phyloP scores from a whole-genome alignment of 1,140 invertebrate genomes.

The Papilio helenus region DNA sequence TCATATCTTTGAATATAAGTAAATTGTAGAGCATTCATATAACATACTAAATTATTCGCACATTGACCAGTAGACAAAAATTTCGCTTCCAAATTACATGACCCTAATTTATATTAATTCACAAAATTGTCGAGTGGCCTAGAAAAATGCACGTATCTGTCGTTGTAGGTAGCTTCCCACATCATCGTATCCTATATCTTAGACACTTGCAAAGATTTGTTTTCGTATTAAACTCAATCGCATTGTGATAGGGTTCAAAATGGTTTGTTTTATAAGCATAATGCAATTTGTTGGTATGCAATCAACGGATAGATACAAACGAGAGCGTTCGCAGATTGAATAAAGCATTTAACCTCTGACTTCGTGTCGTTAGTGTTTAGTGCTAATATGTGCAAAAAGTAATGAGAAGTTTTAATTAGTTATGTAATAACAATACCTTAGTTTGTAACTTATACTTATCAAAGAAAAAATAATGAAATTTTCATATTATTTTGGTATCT shows the following conservation, averaged over 20 bases:
- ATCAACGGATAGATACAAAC: constrained; percentile 69
- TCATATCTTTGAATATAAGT: too few species aligned
- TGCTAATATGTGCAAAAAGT: not conserved
- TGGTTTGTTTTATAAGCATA: constrained; percentile 29
- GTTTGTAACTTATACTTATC: too few species aligned
- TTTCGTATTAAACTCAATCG: constrained; percentile 36
- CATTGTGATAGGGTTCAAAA: constrained; percentile 47
- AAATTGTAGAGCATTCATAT: not conserved
- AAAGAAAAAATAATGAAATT: too few species aligned
- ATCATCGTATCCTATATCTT: constrained; percentile 44
- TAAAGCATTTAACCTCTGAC: constrained; percentile 71
- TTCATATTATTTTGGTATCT: too few species aligned
- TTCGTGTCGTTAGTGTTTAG: constrained; percentile 38
- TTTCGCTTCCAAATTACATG: not conserved
- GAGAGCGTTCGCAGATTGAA: constrained; percentile 73
- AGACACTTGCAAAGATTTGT: constrained; percentile 33
- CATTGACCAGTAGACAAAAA: not conserved
- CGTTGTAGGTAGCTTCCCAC: constrained; percentile 42
- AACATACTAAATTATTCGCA: not conserved
- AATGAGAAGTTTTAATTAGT: too few species aligned
- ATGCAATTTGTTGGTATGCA: constrained; percentile 43
- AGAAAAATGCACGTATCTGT: constrained; percentile 44
- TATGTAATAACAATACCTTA: too few species aligned
- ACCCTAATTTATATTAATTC: constrained; percentile 49
- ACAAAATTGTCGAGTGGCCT: constrained; percentile 52